phyloP scores from a whole-genome alignment of 2,888 invertebrate genomes.

The Cheilosia vernalis region DNA sequence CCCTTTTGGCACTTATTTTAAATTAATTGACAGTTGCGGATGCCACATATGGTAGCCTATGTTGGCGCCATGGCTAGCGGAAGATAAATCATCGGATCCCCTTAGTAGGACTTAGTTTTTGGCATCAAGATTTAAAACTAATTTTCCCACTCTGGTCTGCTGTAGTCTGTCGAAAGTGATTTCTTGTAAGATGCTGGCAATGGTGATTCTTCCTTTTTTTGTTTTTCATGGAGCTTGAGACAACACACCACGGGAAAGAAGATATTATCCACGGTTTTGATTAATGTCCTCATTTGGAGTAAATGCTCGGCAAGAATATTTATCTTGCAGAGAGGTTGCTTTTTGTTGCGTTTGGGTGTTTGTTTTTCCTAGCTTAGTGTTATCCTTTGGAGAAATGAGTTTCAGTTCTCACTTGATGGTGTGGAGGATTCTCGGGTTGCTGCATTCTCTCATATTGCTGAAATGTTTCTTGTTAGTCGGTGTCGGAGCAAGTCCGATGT shows the following conservation, averaged over 20 bases:
- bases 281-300: conserved; percentile 69
- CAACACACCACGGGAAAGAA: background rate
- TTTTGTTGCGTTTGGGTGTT: conserved; percentile 10
- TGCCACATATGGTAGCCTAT: too few relatives aligned
- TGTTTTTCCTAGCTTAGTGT: conserved; percentile 50
- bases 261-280: conserved; percentile 65
- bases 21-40: too few relatives aligned
- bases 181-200: conserved; percentile 7
- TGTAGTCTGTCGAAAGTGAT: conserved; percentile 42
- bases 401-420: conserved; percentile 31
- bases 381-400: conserved; percentile 33
- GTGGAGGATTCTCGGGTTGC: background rate
- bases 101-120: conserved; percentile 21
- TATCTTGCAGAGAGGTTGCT: conserved; percentile 27
- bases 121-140: conserved; percentile 28
- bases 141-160: conserved; percentile 21
- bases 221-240: conserved; percentile 8
- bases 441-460: background rate
- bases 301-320: conserved; percentile 55
- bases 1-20: conserved; percentile 35
- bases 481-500: conserved; percentile 25
- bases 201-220: conserved; percentile 1
- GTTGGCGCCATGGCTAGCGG: background rate
- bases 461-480: background rate
- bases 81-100: conserved; percentile 51